These are phyloP conservation scores for Orbicella faveolata DNA, from an alignment of 64 coral and sea anemone species.

Conservation along the genomic window DNA sequence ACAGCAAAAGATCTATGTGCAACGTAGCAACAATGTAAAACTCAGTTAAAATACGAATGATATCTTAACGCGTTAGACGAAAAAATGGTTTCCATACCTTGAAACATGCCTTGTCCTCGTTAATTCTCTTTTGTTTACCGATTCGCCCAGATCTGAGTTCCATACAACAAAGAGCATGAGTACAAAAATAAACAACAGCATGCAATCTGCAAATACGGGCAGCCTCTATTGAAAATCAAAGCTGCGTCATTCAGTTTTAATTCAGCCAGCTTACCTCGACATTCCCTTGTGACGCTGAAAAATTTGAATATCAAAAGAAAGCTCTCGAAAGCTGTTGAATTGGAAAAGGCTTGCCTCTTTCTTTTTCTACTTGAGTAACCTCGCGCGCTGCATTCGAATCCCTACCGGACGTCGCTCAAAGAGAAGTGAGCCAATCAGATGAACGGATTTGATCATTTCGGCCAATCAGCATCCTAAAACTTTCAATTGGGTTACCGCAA, in stretches of 20 bases:
- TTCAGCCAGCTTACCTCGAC: constrained; percentile 20
- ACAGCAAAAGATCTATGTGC: neutral
- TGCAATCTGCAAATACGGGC: constrained; percentile 14
- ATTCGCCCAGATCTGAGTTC: constrained; percentile 29
- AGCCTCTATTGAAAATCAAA: constrained; percentile 7
- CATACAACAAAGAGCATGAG: neutral
- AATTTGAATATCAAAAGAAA: constrained; percentile 54
- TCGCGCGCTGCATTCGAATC: constrained; percentile 37
- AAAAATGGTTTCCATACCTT: constrained; percentile 18
- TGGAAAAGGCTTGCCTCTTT: neutral
- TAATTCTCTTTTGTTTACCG: constrained; percentile 21
- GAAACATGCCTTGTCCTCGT: constrained; percentile 20
- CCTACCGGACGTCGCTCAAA: constrained; percentile 5
- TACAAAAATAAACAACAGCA: constrained; percentile 19
- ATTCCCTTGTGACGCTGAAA: constrained; percentile 17
- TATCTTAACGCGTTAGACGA: neutral
- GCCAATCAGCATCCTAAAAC: neutral
- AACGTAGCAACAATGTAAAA: neutral
- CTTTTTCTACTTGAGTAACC: neutral
- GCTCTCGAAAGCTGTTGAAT: neutral
- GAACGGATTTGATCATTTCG: neutral
- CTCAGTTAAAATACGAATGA: neutral
- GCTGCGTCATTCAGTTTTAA: constrained; percentile 31
- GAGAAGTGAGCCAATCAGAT: neutral
- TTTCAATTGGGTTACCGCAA: too few species aligned